A percentile compares a stretch with the other conserved stretches of the same genome.
These are phyloP conservation scores for Ammodytes marinus DNA, from an alignment of 2,113 vertebrate species.

Conservation along the genomic window DNA sequence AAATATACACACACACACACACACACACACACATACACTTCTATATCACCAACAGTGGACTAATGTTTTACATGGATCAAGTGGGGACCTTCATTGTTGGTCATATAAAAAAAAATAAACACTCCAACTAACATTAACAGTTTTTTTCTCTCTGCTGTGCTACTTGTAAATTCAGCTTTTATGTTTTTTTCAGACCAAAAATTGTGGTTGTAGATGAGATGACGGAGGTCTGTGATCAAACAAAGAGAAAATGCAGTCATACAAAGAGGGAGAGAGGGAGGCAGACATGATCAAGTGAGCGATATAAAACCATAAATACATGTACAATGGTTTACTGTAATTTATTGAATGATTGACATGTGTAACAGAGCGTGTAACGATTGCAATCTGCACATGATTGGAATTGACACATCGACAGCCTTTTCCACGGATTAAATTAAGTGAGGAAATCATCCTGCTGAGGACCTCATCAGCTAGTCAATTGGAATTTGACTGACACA, in stretches of 20 bases:
- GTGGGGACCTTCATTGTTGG: no score
- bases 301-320: no score
- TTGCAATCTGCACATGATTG: conserved; percentile 49
- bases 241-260: background rate
- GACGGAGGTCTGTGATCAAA: conserved; percentile 12
- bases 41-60: no score
- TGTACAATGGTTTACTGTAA: conserved; percentile 37
- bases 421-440: conserved; percentile 40
- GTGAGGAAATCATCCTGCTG: conserved; percentile 48
- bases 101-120: no score
- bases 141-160: conserved; percentile 46
- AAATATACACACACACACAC: conserved; percentile 15
- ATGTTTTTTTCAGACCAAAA: conserved; percentile 45
- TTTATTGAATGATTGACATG: conserved; percentile 56
- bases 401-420: conserved; percentile 67
- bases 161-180: conserved; percentile 29
- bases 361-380: conserved; percentile 56
- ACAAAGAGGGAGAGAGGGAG: background rate
- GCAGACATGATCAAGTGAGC: background rate
- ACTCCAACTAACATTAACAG: conserved; percentile 22
- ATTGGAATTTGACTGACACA: conserved; percentile 67
- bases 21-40: background rate
- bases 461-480: conserved; percentile 54
- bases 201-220: conserved; percentile 26
- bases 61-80: no score